These are phyloP conservation scores for Cladopsammia gracilis DNA, from an alignment of 64 coral and sea anemone species.

Conservation along the genomic window DNA sequence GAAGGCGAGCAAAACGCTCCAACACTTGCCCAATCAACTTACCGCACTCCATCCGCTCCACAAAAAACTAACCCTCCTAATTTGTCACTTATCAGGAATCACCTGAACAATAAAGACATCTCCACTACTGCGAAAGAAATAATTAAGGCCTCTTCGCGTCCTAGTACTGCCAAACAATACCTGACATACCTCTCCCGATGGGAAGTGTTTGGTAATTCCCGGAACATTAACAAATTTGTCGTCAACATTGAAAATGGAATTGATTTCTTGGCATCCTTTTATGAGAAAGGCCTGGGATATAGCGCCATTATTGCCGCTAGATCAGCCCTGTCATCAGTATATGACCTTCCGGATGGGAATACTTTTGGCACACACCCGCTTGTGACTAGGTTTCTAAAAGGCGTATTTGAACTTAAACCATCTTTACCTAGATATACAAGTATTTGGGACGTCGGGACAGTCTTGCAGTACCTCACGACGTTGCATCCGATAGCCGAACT, in stretches of 20 bases:
- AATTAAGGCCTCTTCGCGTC: neutral
- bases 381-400: constrained; percentile 75
- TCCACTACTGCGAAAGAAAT: constrained; percentile 11
- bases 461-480: no score
- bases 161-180: constrained; percentile 21
- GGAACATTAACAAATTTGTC: constrained; percentile 1
- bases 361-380: constrained; percentile 70
- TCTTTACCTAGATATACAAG: no score
- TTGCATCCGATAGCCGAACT: no score
- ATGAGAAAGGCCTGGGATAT: constrained; percentile 38
- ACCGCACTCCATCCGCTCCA: neutral
- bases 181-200: neutral
- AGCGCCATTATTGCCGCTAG: constrained; percentile 72
- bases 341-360: neutral
- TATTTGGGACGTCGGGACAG: no score
- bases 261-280: constrained; percentile 11
- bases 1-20: neutral
- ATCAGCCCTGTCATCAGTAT: constrained; percentile 51
- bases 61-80: constrained; percentile 26
- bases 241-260: constrained; percentile 25
- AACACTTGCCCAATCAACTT: constrained; percentile 18
- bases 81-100: constrained; percentile 33
- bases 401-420: constrained; percentile 46
- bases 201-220: neutral
- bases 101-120: neutral